Evolutionary conservation across 2,888 invertebrate species (phyloP).

Genomic region (Julus scanicus): DNA sequence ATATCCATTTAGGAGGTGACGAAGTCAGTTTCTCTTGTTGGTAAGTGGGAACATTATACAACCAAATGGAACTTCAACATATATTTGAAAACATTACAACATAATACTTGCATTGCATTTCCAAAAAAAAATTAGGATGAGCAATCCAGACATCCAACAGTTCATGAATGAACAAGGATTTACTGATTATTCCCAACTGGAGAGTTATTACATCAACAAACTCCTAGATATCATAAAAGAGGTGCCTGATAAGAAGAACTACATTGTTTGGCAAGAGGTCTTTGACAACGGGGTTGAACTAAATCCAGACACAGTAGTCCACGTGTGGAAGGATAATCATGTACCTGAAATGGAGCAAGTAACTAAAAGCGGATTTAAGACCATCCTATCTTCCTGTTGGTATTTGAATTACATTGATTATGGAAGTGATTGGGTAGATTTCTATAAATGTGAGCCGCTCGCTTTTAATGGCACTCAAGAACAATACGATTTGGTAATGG

Average conservation of each 20-base stretch:
- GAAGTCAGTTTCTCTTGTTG: constrained; percentile 87
- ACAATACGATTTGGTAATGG: constrained; percentile 77
- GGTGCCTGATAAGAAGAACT: constrained; percentile 68
- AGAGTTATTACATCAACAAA: constrained; percentile 76
- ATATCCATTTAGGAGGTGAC: constrained; percentile 92
- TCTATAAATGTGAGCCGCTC: constrained; percentile 67
- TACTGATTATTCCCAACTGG: constrained; percentile 71
- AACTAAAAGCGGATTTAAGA: constrained; percentile 73
- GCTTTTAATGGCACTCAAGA: constrained; percentile 64
- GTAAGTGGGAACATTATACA: constrained; percentile 69
- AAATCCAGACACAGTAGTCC: constrained; percentile 76
- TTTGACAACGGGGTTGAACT: constrained; percentile 76
- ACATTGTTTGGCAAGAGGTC: constrained; percentile 86
- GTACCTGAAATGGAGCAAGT: constrained; percentile 67
- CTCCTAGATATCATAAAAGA: constrained; percentile 69
- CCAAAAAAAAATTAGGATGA: constrained; percentile 65
- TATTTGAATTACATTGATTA: constrained; percentile 80
- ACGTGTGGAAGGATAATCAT: constrained; percentile 77
- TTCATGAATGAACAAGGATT: constrained; percentile 74
- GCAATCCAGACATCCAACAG: constrained; percentile 73
- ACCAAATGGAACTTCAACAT: not conserved
- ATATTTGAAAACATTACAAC: not conserved
- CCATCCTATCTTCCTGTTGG: constrained; percentile 85
- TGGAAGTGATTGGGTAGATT: constrained; percentile 78
- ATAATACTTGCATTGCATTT: not conserved